These are phyloP conservation scores for Myiagra hebetior DNA, from an alignment of 2,113 vertebrate genomes.

Conservation along the genomic window DNA sequence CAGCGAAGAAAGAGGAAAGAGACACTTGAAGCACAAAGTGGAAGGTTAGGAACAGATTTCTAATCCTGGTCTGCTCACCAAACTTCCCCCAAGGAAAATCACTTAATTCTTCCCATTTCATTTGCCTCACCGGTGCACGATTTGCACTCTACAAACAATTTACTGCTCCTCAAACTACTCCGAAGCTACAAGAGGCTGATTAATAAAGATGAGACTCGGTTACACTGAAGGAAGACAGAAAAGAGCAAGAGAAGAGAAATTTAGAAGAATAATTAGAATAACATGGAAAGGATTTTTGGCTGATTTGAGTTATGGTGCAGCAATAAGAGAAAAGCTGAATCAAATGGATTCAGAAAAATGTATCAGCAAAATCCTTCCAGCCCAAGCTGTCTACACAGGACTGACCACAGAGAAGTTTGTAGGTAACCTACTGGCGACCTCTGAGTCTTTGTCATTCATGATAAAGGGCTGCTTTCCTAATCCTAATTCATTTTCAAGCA, in stretches of 20 bases:
- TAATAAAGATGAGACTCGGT: neutral
- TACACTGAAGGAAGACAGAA: neutral
- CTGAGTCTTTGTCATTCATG: neutral
- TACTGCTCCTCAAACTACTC: neutral
- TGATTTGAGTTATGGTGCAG: neutral
- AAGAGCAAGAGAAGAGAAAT: neutral
- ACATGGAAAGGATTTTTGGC: neutral
- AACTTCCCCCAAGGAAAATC: neutral
- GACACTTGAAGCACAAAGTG: neutral
- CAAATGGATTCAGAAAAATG: neutral
- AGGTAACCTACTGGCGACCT: neutral
- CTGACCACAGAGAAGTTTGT: neutral
- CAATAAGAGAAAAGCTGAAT: neutral
- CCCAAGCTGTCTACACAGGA: neutral
- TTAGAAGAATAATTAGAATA: neutral
- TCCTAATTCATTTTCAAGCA: conserved; percentile 12
- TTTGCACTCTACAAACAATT: neutral
- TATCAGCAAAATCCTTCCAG: neutral
- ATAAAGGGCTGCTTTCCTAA: conserved; percentile 5
- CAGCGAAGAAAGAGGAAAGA: neutral
- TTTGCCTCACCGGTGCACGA: neutral
- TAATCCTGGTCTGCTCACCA: neutral
- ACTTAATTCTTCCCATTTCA: neutral
- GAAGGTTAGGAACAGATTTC: neutral
- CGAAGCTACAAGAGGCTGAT: neutral